Evolutionary conservation across 2,113 vertebrate genomes (phyloP), one percentile per base, ranked within the genome.

Genomic region (Lycocorax pyrrhopterus): DNA sequence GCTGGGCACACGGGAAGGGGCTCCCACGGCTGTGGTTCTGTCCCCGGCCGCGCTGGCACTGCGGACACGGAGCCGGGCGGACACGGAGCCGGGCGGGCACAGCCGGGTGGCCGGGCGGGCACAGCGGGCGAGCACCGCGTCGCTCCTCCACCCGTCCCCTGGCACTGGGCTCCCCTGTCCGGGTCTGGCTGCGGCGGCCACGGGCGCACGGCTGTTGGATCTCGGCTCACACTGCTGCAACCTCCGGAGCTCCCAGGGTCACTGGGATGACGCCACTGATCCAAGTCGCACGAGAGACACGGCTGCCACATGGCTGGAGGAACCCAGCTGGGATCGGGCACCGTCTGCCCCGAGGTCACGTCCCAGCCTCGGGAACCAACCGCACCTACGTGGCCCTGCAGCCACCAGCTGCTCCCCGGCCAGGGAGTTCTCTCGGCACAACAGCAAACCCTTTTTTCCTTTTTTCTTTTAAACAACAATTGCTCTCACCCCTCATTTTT

Each of bases 401-500:
- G 73, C 63, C 73, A 37, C 37, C 0, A 3, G 64, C 89, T 43
- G 80, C 91, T 58, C 55, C 7, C 6, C 3, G 2, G 59, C 82
- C 76, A 26, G 43, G 16, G n/a, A 87, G 80, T 33, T 94, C 89
- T 87, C 89, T 90, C 47, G 7, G 87, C 78, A 80, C 49, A 74
- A 71, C 74, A 68, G 44, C 75, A 93, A 71, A 51, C 77, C 68
- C 13, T 27, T 26, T 39, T 68, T 14, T 25, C 18, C 5, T 1
- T 26, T 32, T 21, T 4, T 19, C 1, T 55, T 58, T 27, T 1
- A 20, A 37, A 72, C 47, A 80, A 76, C 71, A 87, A 53, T 66
- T 86, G 83, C 87, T 95, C 91, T 94, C 84, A 76, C 92, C 59
- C 93, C 78, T 87, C 77, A 32, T 80, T 92, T 91, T 86, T 80